These are phyloP conservation scores for Spinibarbus caldwelli DNA, from an alignment of 2,797 vertebrate species.

Conservation along the genomic window DNA sequence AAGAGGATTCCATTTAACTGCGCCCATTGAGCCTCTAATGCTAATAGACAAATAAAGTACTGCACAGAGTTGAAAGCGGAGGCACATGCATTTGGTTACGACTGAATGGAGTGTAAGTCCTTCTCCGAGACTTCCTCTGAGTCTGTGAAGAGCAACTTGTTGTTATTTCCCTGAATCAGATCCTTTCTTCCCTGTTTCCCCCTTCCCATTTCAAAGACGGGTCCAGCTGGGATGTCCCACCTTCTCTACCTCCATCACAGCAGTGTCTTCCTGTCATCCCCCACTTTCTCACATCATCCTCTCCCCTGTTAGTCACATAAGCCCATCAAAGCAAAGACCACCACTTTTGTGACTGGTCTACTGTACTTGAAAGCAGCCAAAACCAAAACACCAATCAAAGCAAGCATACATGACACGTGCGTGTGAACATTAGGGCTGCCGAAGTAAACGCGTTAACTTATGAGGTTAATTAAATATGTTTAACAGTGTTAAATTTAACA, in stretches of 20 bases:
- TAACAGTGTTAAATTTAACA: slow-evolving; percentile 7
- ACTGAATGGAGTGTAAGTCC: slow-evolving; percentile 22
- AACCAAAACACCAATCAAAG: slow-evolving; percentile 24
- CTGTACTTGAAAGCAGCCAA: slow-evolving; percentile 13
- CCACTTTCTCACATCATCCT: slow-evolving; percentile 51
- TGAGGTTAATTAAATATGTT: slow-evolving; percentile 35
- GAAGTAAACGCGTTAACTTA: slow-evolving; percentile 19
- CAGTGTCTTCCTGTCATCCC: slow-evolving; percentile 60
- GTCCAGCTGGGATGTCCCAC: slow-evolving; percentile 57
- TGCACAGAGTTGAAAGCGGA: slow-evolving; percentile 32
- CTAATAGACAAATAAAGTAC: slow-evolving; percentile 58
- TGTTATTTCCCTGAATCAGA: slow-evolving; percentile 45
- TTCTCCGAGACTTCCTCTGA: slow-evolving; percentile 19
- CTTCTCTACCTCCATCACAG: slow-evolving; percentile 50
- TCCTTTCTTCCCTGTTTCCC: slow-evolving; percentile 28
- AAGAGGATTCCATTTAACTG: slow-evolving; percentile 41
- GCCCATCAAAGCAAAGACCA: slow-evolving; percentile 41
- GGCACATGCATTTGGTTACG: slow-evolving; percentile 45
- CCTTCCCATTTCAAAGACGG: slow-evolving; percentile 61
- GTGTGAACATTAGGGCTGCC: slow-evolving; percentile 5
- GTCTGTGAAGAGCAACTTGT: slow-evolving; percentile 15
- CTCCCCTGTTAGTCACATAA: slow-evolving; percentile 34
- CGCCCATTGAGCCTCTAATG: slow-evolving; percentile 43
- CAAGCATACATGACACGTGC: neutral
- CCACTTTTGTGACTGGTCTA: slow-evolving; percentile 13